Base-by-base conservation (phyloP, 2,888 invertebrate genomes). In the Dendrolimus pini region DNA sequence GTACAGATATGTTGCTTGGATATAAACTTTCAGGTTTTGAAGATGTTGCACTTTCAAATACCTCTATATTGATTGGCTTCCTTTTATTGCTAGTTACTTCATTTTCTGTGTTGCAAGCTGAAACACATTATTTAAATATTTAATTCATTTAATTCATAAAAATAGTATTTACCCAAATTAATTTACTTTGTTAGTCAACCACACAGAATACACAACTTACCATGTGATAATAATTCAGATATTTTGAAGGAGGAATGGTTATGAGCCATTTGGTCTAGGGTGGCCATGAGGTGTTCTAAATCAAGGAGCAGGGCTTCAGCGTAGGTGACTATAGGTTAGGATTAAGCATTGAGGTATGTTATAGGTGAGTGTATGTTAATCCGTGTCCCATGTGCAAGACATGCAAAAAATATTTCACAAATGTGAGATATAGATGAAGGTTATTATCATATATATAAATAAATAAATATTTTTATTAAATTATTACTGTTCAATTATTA, bases 261-360 rank as follows among this genome's bases (percentile, higher is more conserved):
- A 74, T 91, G 85, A 82, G 91, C 89, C 89, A 91, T 91, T 85
- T 91, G 91, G 77, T 91, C 91, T 79, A 91, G 79, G 72, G 91
- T 91, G 72, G 91, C 89, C 91, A 91, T 91, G 65, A 91, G 89
- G 84, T 91, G 88, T 85, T 91, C 91, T 85, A 91, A 86, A 71
- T 91, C 91, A 78, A 91, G 88, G 81, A 91, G 90, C 58, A 91
- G 85, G 81, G 91, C 83, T 84, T 91, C 91, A 66, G 91, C 91
- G 71, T 91, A 91, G 72, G 91, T 90, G 80, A 88, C 91, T 91
- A 83, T 71, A 72, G 80, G 78, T 74, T 69, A 68, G 78, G 80
- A 80, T 72, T 66, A 86, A 86, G 86, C 86, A 69, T 47, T 47
- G 8, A 47, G 75, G 77, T 72, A 76, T 74, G 78, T 75, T 78